Evolutionary conservation across 2,113 vertebrate genomes (phyloP).

Genomic region (Poicephalus gulielmi): DNA sequence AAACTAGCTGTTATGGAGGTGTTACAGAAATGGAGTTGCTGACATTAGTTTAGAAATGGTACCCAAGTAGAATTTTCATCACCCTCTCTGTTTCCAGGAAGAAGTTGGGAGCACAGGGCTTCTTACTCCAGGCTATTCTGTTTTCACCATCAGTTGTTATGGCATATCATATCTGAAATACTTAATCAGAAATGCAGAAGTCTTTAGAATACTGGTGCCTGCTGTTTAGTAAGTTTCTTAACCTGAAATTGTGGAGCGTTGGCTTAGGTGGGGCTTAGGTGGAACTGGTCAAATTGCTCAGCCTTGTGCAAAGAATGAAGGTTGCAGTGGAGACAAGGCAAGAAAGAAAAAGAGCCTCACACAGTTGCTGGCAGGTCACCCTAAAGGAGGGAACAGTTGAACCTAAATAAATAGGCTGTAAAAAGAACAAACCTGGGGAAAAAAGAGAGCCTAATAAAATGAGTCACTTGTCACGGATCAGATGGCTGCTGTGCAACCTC

Average conservation of each 20-base stretch:
- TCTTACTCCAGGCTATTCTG: not conserved
- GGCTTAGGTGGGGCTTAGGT: not conserved
- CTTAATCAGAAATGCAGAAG: not conserved
- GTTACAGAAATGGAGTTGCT: not conserved
- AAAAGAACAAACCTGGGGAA: not conserved
- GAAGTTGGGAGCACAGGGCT: not conserved
- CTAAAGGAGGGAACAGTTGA: not conserved
- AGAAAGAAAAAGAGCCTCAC: not conserved
- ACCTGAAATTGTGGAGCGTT: not conserved
- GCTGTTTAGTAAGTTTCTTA: not conserved
- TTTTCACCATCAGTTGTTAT: not conserved
- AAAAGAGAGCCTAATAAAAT: not conserved
- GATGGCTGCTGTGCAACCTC: not conserved
- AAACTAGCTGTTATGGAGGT: not conserved
- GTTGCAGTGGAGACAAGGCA: not conserved
- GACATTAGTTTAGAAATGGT: not conserved
- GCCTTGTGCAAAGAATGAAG: not conserved
- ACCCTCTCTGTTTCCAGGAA: not conserved
- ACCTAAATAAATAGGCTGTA: not conserved
- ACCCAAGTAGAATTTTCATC: not conserved
- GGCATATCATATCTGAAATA: not conserved
- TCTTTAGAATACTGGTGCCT: not conserved
- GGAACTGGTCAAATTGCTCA: slow-evolving; percentile 12
- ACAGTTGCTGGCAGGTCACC: not conserved
- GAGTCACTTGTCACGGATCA: not conserved